Evolutionary conservation across 1,140 invertebrate species (phyloP), one percentile per base, ranked within the genome.

Genomic region (Drosophila teissieri): DNA sequence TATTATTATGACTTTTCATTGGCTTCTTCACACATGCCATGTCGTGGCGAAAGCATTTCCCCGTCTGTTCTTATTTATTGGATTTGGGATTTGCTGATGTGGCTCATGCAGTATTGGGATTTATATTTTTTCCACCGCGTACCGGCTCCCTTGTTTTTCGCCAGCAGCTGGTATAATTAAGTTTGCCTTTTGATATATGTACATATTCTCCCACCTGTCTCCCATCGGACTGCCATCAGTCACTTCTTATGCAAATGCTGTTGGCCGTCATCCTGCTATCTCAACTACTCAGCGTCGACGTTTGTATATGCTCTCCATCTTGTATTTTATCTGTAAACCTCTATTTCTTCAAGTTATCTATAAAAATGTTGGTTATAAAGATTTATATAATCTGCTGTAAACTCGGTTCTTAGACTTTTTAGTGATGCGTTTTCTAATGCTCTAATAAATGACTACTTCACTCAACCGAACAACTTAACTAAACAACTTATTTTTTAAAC

Each of bases 51-150:
- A 17, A 69, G 63, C 63, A 37, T 53, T 53, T 51, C 58, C 51
- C 44, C 46, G 51, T 64, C 68, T 75, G 76, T 60, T 80, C 73
- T 84, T 78, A 84, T 82, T 89, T 89, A 88, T 88, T 89, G 84
- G 83, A 86, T 86, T 88, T 86, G 84, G 84, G 80, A 88, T 80
- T 80, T 89, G 84, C 84, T 89, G 76, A 84, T 88, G 80, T 62
- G 58, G 84, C 82, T 78, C 72, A 64, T 74, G 84, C 57, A 51
- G 80, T 72, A 64, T 49, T 67, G 84, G 76, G 80, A 88, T 74
- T 85, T 81, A 31, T 78, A 31, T 61, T 69, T 62, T 61, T 58
- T 64, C 48, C 52, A 42, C 44, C 42, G 14, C 48, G 24, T 53
- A 44, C 73, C 49, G 57, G 17, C 68, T 67, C 51, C 45, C 46